A percentile compares a stretch with the other conserved stretches of the same genome.
These are phyloP conservation scores for Melinaea menophilus DNA, from an alignment of 2,888 invertebrate genomes.

Conservation along the genomic window DNA sequence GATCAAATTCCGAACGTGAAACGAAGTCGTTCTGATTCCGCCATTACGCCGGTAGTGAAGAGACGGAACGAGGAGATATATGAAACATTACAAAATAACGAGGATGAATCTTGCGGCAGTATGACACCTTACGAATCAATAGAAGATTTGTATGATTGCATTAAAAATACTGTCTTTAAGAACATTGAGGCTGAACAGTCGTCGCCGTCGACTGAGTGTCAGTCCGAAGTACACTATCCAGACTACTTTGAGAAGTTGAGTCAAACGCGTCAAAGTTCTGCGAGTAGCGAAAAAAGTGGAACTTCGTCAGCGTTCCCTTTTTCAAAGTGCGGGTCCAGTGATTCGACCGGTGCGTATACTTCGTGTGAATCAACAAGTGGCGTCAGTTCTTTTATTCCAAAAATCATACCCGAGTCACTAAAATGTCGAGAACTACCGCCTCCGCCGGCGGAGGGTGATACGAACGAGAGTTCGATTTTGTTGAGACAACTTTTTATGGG, in stretches of 20 bases:
- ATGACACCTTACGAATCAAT: slow-evolving; percentile 74
- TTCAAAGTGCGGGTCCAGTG: slow-evolving; percentile 73
- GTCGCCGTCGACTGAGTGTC: slow-evolving; percentile 65
- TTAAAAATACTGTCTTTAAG: slow-evolving; percentile 67
- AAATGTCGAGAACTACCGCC: slow-evolving; percentile 64
- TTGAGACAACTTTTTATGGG: slow-evolving; percentile 80
- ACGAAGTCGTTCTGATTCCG: slow-evolving; percentile 70
- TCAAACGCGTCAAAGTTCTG: slow-evolving; percentile 67
- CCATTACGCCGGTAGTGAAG: slow-evolving; percentile 59
- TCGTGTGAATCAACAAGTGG: slow-evolving; percentile 73
- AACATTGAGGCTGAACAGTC: slow-evolving; percentile 63
- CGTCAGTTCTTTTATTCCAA: slow-evolving; percentile 61
- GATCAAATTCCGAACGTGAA: slow-evolving; percentile 68
- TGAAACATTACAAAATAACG: slow-evolving; percentile 59
- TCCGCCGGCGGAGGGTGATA: slow-evolving; percentile 52
- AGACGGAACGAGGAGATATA: slow-evolving; percentile 68
- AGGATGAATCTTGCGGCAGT: slow-evolving; percentile 67
- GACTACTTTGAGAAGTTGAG: slow-evolving; percentile 66
- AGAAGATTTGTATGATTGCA: slow-evolving; percentile 72
- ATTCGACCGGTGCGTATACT: slow-evolving; percentile 66
- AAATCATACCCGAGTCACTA: slow-evolving; percentile 58
- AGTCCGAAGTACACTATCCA: slow-evolving; percentile 66
- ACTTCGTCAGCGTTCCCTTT: slow-evolving; percentile 72
- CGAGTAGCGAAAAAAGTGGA: slow-evolving; percentile 70
- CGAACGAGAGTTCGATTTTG: slow-evolving; percentile 67